Evolutionary conservation across 1,140 invertebrate species (phyloP).

Genomic region (Adelges cooleyi): DNA sequence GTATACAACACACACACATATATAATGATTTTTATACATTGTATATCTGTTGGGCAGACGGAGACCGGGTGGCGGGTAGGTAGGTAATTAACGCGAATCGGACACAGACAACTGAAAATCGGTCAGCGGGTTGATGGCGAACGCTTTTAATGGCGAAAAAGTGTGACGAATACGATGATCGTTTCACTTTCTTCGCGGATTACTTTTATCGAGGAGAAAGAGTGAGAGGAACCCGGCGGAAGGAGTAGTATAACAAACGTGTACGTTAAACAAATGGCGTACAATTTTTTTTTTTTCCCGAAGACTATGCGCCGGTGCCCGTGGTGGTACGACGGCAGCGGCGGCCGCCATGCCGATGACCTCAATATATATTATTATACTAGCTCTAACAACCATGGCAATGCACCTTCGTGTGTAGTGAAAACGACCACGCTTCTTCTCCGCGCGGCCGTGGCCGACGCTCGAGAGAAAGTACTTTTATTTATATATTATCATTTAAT

Average conservation of each 20-base stretch:
- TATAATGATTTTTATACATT: too few species aligned
- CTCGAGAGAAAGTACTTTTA: constrained; percentile 22
- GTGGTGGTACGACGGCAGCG: background rate
- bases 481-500: background rate
- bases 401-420: constrained; percentile 16
- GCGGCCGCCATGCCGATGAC: background rate
- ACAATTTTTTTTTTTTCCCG: background rate
- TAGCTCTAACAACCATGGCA: constrained; percentile 6
- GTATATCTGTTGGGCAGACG: background rate
- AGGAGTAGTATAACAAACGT: background rate
- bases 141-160: background rate
- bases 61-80: background rate
- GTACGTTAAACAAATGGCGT: background rate
- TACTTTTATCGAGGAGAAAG: constrained; percentile 5
- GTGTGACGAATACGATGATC: background rate
- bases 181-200: constrained; percentile 21
- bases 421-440: constrained; percentile 18
- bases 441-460: constrained; percentile 5
- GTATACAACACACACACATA: too few species aligned
- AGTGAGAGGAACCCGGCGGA: background rate
- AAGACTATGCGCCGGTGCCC: background rate
- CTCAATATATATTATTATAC: background rate
- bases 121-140: background rate
- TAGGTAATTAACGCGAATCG: too few species aligned
- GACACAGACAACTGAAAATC: background rate